Evolutionary conservation across 2,797 vertebrate species (phyloP).

Genomic region (Gymnothorax reevesii): DNA sequence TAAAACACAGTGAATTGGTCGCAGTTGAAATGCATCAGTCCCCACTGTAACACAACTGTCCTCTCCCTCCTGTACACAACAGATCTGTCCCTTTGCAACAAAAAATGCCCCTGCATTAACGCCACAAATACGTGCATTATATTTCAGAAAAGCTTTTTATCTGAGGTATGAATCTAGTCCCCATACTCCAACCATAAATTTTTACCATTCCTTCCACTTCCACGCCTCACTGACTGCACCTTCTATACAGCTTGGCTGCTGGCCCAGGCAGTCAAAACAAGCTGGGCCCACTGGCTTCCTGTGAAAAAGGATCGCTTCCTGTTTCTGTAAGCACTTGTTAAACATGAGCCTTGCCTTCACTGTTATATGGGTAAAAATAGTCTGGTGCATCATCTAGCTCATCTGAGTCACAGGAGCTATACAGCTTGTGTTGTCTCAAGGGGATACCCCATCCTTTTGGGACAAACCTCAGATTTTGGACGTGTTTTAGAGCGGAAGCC

Average conservation of each 20-base stretch:
- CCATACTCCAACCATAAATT: not conserved
- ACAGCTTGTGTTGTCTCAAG: slow-evolving; percentile 41
- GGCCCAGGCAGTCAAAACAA: slow-evolving; percentile 47
- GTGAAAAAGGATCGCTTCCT: slow-evolving; percentile 55
- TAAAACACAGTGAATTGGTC: no score
- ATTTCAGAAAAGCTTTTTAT: not conserved
- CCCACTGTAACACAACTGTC: not conserved
- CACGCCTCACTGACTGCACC: slow-evolving; percentile 55
- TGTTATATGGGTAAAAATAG: slow-evolving; percentile 34
- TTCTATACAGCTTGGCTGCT: slow-evolving; percentile 43
- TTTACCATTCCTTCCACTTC: slow-evolving; percentile 51
- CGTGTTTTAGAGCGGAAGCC: no score
- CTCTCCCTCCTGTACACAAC: not conserved
- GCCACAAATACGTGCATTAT: not conserved
- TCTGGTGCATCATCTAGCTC: slow-evolving; percentile 50
- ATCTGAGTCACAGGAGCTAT: slow-evolving; percentile 22
- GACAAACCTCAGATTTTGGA: not conserved
- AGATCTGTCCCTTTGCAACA: not conserved
- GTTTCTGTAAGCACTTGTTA: slow-evolving; percentile 51
- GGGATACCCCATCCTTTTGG: slow-evolving; percentile 40
- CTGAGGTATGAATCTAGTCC: not conserved
- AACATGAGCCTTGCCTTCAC: slow-evolving; percentile 21
- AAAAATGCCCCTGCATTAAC: not conserved
- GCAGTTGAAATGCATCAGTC: no score
- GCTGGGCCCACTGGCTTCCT: slow-evolving; percentile 47